phyloP scores from a whole-genome alignment of 2,113 vertebrate species.

The Rhizomys pruinosus region DNA sequence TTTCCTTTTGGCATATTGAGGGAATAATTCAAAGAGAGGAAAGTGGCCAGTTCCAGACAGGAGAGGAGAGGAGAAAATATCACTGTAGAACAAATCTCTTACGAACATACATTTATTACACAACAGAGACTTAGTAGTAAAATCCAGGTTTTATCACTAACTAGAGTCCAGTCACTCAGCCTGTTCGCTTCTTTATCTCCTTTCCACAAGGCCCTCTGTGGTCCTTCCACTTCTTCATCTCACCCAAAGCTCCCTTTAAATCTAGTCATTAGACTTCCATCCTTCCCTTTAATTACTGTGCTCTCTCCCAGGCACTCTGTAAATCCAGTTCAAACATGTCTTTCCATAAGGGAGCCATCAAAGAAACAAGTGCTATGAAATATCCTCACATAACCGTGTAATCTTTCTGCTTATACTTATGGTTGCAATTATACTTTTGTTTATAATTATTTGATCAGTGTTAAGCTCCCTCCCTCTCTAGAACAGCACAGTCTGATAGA shows the following conservation, averaged over 20 bases:
- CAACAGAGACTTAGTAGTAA: not conserved
- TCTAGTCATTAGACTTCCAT: not conserved
- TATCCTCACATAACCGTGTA: not conserved
- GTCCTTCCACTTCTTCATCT: not conserved
- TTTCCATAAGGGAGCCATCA: not conserved
- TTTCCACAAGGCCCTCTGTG: not conserved
- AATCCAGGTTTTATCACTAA: not conserved
- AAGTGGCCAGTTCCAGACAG: not conserved
- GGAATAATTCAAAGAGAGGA: not conserved
- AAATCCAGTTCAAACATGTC: constrained; percentile 22
- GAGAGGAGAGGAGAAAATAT: not conserved
- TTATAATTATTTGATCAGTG: not conserved
- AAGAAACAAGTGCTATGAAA: not conserved
- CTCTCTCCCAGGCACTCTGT: not conserved
- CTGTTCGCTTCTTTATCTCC: not conserved
- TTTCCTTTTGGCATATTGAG: not conserved
- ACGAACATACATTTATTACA: not conserved
- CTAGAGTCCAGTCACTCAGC: not conserved
- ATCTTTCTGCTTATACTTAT: not conserved
- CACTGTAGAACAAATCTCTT: not conserved
- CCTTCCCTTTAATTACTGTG: constrained; percentile 34
- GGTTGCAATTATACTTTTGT: not conserved
- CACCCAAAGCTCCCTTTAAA: not conserved
- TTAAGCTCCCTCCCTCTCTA: not conserved
- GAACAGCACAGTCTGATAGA: not conserved